Conservation (phyloP, 2,113 vertebrate species). For the Pleuronectes platessa region DNA sequence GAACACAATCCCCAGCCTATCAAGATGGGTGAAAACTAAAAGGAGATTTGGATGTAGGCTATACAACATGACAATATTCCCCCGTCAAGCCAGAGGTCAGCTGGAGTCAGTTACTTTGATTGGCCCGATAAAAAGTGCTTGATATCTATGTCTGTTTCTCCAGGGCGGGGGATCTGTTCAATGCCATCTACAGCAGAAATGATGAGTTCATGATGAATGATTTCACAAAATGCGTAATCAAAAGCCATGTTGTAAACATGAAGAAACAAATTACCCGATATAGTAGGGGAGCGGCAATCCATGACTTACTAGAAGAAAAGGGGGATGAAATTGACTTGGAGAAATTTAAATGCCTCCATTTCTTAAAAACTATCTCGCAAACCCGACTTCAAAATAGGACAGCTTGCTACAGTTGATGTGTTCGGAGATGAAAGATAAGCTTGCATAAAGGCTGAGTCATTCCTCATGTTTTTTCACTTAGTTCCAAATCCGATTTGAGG, state of each 20-base stretch:
- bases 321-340: constrained; percentile 71
- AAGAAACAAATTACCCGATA: constrained; percentile 74
- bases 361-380: constrained; percentile 59
- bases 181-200: constrained; percentile 53
- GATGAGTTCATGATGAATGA: constrained; percentile 35
- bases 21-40: constrained; percentile 41
- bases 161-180: constrained; percentile 40
- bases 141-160: constrained; percentile 34
- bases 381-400: constrained; percentile 64
- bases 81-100: constrained; percentile 56
- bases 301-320: constrained; percentile 70
- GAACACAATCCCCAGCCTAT: constrained; percentile 58
- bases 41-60: constrained; percentile 51
- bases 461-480: constrained; percentile 60
- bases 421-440: constrained; percentile 66
- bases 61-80: constrained; percentile 43
- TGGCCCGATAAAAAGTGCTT: constrained; percentile 40
- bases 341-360: constrained; percentile 65
- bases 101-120: constrained; percentile 39
- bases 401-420: constrained; percentile 52
- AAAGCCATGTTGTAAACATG: constrained; percentile 75
- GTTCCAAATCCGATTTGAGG: constrained; percentile 64
- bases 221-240: constrained; percentile 65
- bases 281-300: constrained; percentile 63
- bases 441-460: constrained; percentile 57